phyloP scores from a whole-genome alignment of 1,140 invertebrate species.

The Meloidogyne floridensis region DNA sequence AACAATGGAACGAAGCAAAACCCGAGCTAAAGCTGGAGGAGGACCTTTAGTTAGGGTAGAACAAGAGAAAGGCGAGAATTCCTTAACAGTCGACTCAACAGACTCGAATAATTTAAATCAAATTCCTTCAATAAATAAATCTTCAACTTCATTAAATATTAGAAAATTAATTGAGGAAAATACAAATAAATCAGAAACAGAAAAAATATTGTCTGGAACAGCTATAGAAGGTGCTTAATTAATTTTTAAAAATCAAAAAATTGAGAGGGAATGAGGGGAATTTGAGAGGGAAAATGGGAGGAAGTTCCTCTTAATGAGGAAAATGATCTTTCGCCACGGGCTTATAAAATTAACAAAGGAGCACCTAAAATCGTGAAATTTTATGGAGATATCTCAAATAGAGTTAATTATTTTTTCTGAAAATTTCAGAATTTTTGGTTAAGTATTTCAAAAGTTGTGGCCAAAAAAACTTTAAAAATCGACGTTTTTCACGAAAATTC shows the following conservation, averaged over 20 bases:
- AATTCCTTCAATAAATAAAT: no score
- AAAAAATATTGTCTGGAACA: not conserved
- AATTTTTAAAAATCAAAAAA: no score
- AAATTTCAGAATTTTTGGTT: not conserved
- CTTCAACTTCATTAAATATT: not conserved
- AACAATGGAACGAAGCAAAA: not conserved
- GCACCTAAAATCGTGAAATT: not conserved
- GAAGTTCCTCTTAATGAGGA: not conserved
- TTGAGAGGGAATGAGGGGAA: no score
- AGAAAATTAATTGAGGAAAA: not conserved
- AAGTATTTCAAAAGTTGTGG: not conserved
- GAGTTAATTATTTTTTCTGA: not conserved
- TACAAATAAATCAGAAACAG: not conserved
- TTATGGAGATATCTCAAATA: not conserved
- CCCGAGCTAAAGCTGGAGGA: not conserved
- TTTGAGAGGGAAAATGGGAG: not conserved
- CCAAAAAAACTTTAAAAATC: not conserved
- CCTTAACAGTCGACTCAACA: not conserved
- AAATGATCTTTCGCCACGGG: not conserved
- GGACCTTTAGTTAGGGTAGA: not conserved
- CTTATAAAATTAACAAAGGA: not conserved
- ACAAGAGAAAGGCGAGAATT: not conserved
- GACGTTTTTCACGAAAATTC: not conserved
- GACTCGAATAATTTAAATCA: not conserved
- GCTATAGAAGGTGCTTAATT: not conserved